These are phyloP conservation scores for Haliaeetus leucogaster DNA, from an alignment of 2,113 vertebrate species.

Conservation along the genomic window DNA sequence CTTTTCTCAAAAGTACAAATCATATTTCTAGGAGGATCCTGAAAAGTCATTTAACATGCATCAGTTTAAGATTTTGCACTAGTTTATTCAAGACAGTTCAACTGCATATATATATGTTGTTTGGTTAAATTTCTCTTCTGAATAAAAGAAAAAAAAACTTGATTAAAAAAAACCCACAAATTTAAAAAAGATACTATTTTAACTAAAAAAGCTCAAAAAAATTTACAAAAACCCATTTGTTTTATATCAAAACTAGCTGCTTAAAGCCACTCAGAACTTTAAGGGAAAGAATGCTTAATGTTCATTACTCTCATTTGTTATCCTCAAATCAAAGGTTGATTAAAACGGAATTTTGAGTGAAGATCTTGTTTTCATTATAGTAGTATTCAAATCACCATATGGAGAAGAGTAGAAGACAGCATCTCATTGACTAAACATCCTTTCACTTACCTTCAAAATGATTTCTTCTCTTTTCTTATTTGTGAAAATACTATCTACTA, in stretches of 20 bases:
- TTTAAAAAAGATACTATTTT: neutral
- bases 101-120: accelerated
- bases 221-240: neutral
- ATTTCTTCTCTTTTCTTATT: neutral
- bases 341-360: neutral
- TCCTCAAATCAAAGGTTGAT: neutral
- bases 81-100: neutral
- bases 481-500: neutral
- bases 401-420: neutral
- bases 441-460: neutral
- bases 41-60: neutral
- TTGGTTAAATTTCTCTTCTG: neutral
- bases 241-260: neutral
- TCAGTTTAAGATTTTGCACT: neutral
- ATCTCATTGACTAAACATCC: neutral
- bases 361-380: neutral
- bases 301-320: neutral
- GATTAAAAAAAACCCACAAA: neutral
- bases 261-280: neutral
- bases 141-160: neutral
- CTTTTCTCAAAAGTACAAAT: neutral
- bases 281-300: neutral
- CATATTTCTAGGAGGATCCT: neutral
- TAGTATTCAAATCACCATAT: neutral
- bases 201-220: neutral